A percentile compares a stretch with the other conserved stretches of the same genome.
phyloP scores from a whole-genome alignment of 2,797 vertebrate species.

The Scolopax rusticola region DNA sequence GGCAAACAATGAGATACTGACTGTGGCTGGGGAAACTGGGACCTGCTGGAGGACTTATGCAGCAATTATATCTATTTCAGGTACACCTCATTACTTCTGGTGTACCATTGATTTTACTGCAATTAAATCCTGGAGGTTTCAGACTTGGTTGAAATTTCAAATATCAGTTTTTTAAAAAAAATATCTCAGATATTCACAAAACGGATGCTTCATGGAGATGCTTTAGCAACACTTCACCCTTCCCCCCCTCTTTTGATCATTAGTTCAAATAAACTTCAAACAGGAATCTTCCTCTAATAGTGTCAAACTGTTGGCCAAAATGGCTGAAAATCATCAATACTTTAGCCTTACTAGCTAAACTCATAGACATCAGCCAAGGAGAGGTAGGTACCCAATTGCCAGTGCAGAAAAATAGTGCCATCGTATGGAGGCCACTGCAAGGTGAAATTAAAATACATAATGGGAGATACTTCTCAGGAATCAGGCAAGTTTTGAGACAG shows the following conservation, averaged over 20 bases:
- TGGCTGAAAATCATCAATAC: not conserved
- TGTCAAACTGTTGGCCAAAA: not conserved
- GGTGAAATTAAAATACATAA: not conserved
- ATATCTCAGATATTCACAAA: not conserved
- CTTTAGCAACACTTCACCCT: not conserved
- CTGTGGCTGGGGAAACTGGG: conserved; percentile 13
- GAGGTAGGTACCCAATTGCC: not conserved
- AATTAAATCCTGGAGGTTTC: conserved; percentile 45
- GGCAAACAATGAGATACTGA: conserved; percentile 62
- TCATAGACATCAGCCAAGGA: not conserved
- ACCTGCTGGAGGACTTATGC: not conserved
- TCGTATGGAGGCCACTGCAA: not conserved
- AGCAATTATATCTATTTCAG: conserved; percentile 51
- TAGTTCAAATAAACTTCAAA: not conserved
- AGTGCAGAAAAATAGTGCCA: not conserved
- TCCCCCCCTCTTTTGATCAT: not conserved
- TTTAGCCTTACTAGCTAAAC: not conserved
- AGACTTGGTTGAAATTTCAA: conserved; percentile 33
- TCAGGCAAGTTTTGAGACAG: not conserved
- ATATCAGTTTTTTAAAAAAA: conserved; percentile 11
- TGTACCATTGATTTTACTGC: conserved; percentile 37
- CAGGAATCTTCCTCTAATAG: not conserved
- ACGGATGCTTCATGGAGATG: not conserved
- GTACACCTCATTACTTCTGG: conserved; percentile 16
- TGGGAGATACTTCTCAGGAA: not conserved